phyloP scores from a whole-genome alignment of 2,888 invertebrate genomes.

The Vandiemenella viatica region DNA sequence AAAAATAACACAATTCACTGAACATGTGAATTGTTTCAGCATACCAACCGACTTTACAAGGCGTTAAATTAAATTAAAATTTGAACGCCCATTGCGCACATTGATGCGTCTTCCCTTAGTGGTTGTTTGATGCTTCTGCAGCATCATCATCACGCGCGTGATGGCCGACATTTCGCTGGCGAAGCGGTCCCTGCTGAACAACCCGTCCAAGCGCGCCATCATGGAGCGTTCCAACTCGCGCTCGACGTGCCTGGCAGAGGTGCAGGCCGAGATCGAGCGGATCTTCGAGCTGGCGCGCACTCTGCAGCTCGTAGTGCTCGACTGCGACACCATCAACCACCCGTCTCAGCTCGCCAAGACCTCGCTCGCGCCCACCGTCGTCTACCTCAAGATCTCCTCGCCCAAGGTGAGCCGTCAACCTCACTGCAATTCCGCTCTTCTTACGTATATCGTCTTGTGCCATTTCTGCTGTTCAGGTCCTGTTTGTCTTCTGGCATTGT shows the following conservation, averaged over 20 bases:
- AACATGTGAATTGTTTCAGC: too few relatives aligned
- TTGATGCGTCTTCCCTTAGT: too few relatives aligned
- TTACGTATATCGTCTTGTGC: too few relatives aligned
- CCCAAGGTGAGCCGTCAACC: constrained; percentile 88
- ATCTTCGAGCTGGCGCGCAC: constrained; percentile 98
- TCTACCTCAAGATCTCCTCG: constrained; percentile 98
- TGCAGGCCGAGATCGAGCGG: constrained; percentile 94
- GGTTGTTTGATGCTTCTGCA: constrained; percentile 30
- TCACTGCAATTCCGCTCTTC: too few relatives aligned
- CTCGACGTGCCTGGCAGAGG: constrained; percentile 73
- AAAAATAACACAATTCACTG: too few relatives aligned
- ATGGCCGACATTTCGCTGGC: constrained; percentile 98
- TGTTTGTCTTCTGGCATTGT: too few relatives aligned
- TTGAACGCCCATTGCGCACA: too few relatives aligned
- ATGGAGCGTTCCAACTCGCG: constrained; percentile 89
- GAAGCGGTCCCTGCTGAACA: constrained; percentile 93
- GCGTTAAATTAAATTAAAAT: too few relatives aligned
- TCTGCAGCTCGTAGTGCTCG: constrained; percentile 83
- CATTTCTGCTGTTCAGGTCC: too few relatives aligned
- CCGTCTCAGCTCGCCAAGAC: constrained; percentile 98
- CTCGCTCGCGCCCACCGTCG: constrained; percentile 93
- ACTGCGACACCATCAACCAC: constrained; percentile 99
- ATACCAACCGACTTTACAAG: too few relatives aligned
- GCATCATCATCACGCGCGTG: constrained; percentile 98
- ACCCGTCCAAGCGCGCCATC: constrained; percentile 92